Conservation (phyloP, 2,888 invertebrate genomes). For the Parochlus steinenii region DNA sequence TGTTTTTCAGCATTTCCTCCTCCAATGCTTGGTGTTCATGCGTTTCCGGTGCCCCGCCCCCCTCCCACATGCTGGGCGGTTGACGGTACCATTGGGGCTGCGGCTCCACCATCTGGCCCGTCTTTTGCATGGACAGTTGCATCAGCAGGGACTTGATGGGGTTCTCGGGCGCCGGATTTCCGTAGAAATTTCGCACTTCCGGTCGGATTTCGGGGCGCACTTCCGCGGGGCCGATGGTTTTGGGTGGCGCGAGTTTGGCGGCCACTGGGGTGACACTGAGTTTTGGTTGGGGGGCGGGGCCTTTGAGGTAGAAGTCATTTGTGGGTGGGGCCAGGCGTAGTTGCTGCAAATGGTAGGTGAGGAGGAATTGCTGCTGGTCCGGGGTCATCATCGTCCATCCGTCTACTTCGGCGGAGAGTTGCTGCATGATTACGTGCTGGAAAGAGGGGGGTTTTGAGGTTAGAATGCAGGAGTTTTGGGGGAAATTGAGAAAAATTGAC, state of each 20-base stretch:
- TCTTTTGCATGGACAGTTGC: conserved; percentile 11
- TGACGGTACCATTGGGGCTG: conserved; percentile 4
- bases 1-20: conserved; percentile 19
- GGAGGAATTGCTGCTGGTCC: conserved; percentile 6
- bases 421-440: conserved; percentile 21
- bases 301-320: neutral
- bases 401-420: conserved; percentile 20
- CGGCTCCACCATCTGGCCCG: neutral
- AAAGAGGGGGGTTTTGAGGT: too few relatives aligned
- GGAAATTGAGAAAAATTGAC: too few relatives aligned
- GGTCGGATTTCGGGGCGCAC: neutral
- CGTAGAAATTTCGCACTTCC: neutral
- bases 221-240: conserved; percentile 1
- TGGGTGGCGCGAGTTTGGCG: conserved; percentile 7
- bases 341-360: too few relatives aligned
- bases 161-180: neutral
- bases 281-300: neutral
- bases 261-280: neutral
- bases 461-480: too few relatives aligned
- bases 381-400: conserved; percentile 11
- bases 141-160: conserved; percentile 8
- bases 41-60: conserved; percentile 5
- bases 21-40: conserved; percentile 12
- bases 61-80: conserved; percentile 9
- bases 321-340: neutral